Base-by-base conservation (phyloP, 2,888 invertebrate genomes). In the Dermolepida albohirtum region DNA sequence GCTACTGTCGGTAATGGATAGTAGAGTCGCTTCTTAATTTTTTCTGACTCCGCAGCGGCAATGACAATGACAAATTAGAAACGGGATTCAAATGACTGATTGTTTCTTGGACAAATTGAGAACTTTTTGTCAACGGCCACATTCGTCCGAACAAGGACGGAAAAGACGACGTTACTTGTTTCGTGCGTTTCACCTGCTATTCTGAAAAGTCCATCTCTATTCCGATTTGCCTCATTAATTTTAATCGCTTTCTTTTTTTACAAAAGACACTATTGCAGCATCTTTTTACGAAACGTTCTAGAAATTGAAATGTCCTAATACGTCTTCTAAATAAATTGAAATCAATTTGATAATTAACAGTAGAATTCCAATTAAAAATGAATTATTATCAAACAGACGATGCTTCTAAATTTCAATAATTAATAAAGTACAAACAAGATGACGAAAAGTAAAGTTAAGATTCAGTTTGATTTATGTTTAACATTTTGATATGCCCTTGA, bases 31-130 rank as follows among this genome's bases (percentile, higher is more conserved):
- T 47, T 62, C 47, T 62, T 62, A 47, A 59, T 62, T 62, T 62
- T 47, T 22, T 62, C 47, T 62, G 41, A 12, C 17, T 12, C 29
- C 34, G 52, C 16, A 52, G 29, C 64, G 54, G 17, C n/a, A n/a
- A 16, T 34, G 64, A 64, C 64, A 52, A 27, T 64, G 64, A 64
- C 43, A 51, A 54, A 64, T 64, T 64, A 54, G 51, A 64, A n/a
- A 39, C 43, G 51, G 64, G 64, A 64, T 64, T 64, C 54, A 64
- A 52, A 64, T 64, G 64, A 64, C 54, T 64, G 64, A 64, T 64
- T 64, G 64, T 64, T 50, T 52, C 52, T 52, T 16, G 54, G 64
- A 64, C 54, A 64, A 64, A 64, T 64, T 52, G 43, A 11, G 44
- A 44, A 54, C 29, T 64, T 64, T 64, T 64, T 52, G 17, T 51